phyloP scores from a whole-genome alignment of 2,888 invertebrate species.

The Amitus sp. region DNA sequence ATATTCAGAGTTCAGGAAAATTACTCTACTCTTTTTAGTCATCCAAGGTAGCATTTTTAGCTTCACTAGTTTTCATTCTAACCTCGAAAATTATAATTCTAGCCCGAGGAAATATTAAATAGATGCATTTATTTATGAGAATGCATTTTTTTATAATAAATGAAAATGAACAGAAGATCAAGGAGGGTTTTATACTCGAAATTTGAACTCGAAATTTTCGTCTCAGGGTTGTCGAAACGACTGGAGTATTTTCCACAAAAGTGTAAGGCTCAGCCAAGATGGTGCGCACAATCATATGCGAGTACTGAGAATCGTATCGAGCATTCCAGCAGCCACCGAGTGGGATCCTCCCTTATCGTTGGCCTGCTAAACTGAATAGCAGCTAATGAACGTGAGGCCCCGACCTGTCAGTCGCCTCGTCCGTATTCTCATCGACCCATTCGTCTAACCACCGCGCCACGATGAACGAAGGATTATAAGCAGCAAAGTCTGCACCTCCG shows the following conservation, averaged over 20 bases:
- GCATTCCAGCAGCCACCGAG: constrained; percentile 59
- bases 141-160: too few species aligned
- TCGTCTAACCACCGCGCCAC: constrained; percentile 48
- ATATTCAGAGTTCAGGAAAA: too few species aligned
- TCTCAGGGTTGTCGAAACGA: constrained; percentile 9
- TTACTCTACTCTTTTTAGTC: too few species aligned
- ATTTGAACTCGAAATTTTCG: too few species aligned
- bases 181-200: too few species aligned
- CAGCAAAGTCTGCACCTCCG: constrained; percentile 31
- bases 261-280: constrained; percentile 26
- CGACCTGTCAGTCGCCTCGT: constrained; percentile 54
- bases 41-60: too few species aligned
- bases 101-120: too few species aligned
- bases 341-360: constrained; percentile 60
- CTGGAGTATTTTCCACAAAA: background rate
- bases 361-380: constrained; percentile 63
- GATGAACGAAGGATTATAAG: constrained; percentile 51
- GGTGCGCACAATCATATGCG: constrained; percentile 58
- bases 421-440: constrained; percentile 42
- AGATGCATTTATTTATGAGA: too few species aligned
- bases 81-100: too few species aligned
- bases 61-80: too few species aligned
- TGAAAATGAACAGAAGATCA: too few species aligned
- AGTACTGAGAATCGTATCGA: constrained; percentile 60
- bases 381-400: constrained; percentile 63